Base-by-base conservation (phyloP, 2,797 vertebrate genomes). In the Hyperoplus immaculatus region DNA sequence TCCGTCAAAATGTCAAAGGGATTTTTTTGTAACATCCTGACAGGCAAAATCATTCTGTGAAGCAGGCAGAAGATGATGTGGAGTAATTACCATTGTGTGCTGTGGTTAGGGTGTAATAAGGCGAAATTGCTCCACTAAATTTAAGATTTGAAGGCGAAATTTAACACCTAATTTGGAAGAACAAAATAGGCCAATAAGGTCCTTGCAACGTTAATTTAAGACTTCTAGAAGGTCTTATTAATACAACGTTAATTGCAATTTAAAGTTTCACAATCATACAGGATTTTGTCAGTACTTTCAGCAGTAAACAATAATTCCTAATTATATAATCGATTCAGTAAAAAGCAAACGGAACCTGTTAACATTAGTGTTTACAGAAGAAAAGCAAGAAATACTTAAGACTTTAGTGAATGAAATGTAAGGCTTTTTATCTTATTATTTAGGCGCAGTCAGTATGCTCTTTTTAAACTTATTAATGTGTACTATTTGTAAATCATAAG, bases 1-100 rank as follows among this genome's bases (percentile, higher is more conserved):
- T 80, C 75, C 42, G 6, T 87, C 76, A 87, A 70, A 29, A 65
- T 4, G 46, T 74, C 69, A 45, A 18, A 8, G 60, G 55, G 73
- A 77, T 72, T 11, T 72, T n/a, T 36, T 66, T 69, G 3, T 4
- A 0, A 46, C 53, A 14, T 66, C 69, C 69, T 61, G 77, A 64
- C 68, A 66, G 74, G 59, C 54, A 39, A 45, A 61, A 51, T 41
- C 47, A 71, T 56, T 78, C 10, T 49, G 63, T 46, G 39, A 18
- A 45, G 29, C 51, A 29, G 50, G 39, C 15, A 64, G n/a, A 47
- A 49, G 11, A 43, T 4, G 36, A 59, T 29, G 39, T 11, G 39
- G 13, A 11, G 18, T 0, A 0, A 18, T 46, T 18, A 36, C 12
- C 9, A 38, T 16, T 7, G 54, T 63, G 41, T 64, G 63, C 41